Base-by-base conservation (phyloP, 64 coral and sea anemone species). In the Acropora tenuis region DNA sequence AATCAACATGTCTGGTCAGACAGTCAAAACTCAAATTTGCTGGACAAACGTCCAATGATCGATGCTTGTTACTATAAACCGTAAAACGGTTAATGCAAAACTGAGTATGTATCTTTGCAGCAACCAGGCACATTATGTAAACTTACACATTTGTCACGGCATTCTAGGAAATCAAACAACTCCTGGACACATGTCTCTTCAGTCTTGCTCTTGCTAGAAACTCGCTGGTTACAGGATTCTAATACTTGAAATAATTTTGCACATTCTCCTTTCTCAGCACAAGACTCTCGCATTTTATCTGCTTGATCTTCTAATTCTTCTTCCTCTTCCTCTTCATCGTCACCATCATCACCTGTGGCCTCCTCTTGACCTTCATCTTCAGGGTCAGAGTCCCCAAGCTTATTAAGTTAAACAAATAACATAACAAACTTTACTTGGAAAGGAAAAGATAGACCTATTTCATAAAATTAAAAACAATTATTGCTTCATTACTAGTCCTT, bases 81-180 rank as follows among this genome's bases (percentile, higher is more conserved):
- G 30, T 30, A 30, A 53, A 53, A 1, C 17, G 4, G 19, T 15
- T 16, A 69, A 69, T 15, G 17, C 10, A 53, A 53, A 8, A 30
- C 3, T 3, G 50, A 53, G 8, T 55, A 55, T 55, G 52, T 5
- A 55, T 55, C 52, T 10, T 10, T 55, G 52, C 2, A 55, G 5
- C n/a, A 74, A 76, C 12, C 43, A 1, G 5, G 45, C 1, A 16
- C 41, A 11, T 7, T 10, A 5, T 7, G 52, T 55, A 10, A 8
- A 96, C 97, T 99, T 93, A 99, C 97, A 99, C 97, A 99, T 58
- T 86, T 84, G 76, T 99, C 97, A 59, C 77, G 83, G 15, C 97
- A 99, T 44, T 95, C 88, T 41, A 99, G 13, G 89, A 99, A 99
- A 82, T 99, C 97, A 83, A 99, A 89, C 72, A 99, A 82, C 57